phyloP scores from a whole-genome alignment of 2,113 vertebrate genomes.

The Cairina moschata region DNA sequence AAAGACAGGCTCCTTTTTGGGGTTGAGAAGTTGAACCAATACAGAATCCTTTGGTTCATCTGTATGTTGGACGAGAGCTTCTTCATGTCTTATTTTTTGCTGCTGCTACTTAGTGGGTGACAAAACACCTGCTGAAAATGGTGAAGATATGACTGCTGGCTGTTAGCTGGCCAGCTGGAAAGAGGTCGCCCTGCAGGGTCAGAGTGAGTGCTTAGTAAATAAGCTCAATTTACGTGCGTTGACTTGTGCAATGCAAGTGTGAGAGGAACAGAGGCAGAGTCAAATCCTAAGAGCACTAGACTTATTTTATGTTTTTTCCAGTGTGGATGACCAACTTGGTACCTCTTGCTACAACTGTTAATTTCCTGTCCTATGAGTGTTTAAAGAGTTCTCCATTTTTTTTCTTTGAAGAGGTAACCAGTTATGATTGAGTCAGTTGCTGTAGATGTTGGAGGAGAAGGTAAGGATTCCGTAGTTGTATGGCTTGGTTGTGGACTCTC shows the following conservation, averaged over 20 bases:
- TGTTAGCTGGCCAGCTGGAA: neutral
- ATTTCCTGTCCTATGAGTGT: neutral
- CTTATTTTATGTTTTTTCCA: neutral
- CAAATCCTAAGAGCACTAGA: neutral
- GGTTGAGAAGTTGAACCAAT: neutral
- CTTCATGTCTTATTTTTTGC: neutral
- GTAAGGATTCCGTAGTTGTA: neutral
- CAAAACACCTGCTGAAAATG: neutral
- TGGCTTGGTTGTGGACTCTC: neutral
- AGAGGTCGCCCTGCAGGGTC: neutral
- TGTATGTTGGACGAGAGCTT: neutral
- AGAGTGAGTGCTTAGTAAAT: neutral
- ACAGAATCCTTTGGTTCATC: neutral
- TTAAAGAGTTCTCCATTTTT: neutral
- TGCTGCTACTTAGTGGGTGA: neutral
- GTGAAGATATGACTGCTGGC: neutral
- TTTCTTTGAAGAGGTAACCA: neutral
- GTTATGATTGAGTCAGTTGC: neutral
- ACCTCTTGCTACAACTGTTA: neutral
- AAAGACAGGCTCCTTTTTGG: neutral
- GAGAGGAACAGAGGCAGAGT: neutral
- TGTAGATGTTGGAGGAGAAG: neutral
- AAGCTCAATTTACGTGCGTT: neutral
- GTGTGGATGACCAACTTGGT: neutral
- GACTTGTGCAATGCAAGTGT: neutral